phyloP scores from a whole-genome alignment of 2,113 vertebrate genomes.

The Microcebus ravelobensis region DNA sequence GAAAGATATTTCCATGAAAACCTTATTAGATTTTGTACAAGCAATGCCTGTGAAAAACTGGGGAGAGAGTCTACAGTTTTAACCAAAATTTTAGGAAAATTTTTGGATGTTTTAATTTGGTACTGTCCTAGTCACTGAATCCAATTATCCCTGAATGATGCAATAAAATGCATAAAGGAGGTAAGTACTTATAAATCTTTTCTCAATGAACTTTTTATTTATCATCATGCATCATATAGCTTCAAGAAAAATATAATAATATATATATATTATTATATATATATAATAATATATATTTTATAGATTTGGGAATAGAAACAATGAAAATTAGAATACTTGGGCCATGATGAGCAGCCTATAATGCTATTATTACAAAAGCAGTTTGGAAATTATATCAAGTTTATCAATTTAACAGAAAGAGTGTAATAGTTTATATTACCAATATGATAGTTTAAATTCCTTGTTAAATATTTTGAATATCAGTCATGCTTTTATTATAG shows the following conservation, averaged over 20 bases:
- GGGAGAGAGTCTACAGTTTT: background rate
- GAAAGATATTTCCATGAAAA: constrained; percentile 67
- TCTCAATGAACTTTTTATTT: constrained; percentile 12
- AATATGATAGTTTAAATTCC: background rate
- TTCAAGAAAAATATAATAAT: constrained; percentile 19
- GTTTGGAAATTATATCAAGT: background rate
- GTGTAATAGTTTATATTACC: background rate
- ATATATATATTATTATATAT: background rate
- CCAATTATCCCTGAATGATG: constrained; percentile 24
- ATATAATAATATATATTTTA: background rate
- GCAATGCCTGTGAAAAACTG: background rate
- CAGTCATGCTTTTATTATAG: background rate
- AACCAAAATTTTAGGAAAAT: constrained; percentile 55
- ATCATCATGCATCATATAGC: background rate
- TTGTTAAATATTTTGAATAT: constrained; percentile 45
- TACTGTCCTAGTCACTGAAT: background rate
- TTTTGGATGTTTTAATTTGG: constrained; percentile 35
- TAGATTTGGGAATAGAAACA: constrained; percentile 8
- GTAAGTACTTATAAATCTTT: constrained; percentile 41
- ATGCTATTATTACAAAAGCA: constrained; percentile 19
- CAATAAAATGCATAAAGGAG: background rate
- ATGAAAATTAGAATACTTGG: background rate
- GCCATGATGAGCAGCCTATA: background rate
- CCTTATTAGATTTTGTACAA: constrained; percentile 59
- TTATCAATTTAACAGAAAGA: constrained; percentile 45